Conservation (phyloP, 2,113 vertebrate species). For the Alligator mississippiensis region DNA sequence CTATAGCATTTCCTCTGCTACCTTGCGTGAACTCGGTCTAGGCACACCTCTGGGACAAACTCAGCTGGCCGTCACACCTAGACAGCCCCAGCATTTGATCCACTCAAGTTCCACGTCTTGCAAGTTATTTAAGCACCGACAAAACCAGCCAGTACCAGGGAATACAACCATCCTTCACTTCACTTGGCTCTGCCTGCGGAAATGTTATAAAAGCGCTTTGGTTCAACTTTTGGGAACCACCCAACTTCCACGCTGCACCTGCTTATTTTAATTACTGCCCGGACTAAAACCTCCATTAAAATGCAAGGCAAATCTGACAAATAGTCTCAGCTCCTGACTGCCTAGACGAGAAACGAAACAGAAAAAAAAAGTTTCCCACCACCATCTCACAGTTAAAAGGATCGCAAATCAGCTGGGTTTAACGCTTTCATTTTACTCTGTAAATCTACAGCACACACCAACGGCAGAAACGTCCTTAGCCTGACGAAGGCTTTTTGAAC, state of each 20-base stretch:
- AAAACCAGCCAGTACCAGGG: constrained; percentile 3
- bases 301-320: constrained; percentile 46
- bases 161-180: not conserved
- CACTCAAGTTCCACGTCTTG: not conserved
- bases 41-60: fast-evolving
- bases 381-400: not conserved
- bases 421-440: not conserved
- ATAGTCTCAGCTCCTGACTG: constrained; percentile 34
- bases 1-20: not conserved
- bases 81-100: not conserved
- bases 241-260: constrained; percentile 36
- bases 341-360: constrained; percentile 12
- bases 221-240: constrained; percentile 53
- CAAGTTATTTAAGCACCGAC: not conserved
- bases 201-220: constrained; percentile 37
- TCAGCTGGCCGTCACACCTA: not conserved
- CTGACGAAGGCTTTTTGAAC: too few relatives aligned
- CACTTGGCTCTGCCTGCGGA: not conserved
- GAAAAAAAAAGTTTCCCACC: not conserved
- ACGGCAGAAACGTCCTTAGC: too few relatives aligned
- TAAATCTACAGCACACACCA: not conserved
- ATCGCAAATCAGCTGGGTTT: not conserved
- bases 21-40: not conserved
- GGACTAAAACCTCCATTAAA: constrained; percentile 24
- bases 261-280: constrained; percentile 43